These are phyloP conservation scores for Tinamus major DNA, from an alignment of 2,797 vertebrate genomes.

Conservation along the genomic window DNA sequence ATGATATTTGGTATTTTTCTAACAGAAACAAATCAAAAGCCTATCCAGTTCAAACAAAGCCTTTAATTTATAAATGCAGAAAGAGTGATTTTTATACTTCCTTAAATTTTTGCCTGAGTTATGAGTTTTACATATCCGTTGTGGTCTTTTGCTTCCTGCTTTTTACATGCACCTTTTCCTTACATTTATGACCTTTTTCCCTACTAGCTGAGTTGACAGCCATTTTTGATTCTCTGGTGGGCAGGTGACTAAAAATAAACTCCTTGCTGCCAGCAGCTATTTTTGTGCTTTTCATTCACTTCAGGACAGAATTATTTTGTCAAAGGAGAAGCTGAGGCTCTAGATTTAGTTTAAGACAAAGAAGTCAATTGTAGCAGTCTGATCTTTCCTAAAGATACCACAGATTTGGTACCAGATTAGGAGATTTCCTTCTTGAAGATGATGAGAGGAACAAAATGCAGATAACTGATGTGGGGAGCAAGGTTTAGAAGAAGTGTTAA, in stretches of 20 bases:
- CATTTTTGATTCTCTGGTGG: not conserved
- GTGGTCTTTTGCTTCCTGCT: not conserved
- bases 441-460: not conserved
- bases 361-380: not conserved
- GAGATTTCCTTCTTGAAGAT: not conserved
- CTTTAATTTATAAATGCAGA: constrained; percentile 3
- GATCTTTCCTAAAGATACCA: not conserved
- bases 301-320: not conserved
- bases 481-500: not conserved
- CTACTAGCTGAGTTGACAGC: not conserved
- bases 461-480: not conserved
- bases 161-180: not conserved
- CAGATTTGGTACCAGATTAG: not conserved
- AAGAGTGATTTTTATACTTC: constrained; percentile 26
- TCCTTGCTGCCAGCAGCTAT: not conserved
- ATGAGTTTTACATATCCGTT: not conserved
- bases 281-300: not conserved
- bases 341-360: not conserved
- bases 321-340: not conserved
- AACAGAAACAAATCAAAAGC: constrained; percentile 28
- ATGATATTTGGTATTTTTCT: constrained; percentile 10
- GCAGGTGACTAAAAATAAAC: not conserved
- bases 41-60: constrained; percentile 11
- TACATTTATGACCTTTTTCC: not conserved
- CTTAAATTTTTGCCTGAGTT: constrained; percentile 7